phyloP scores from a whole-genome alignment of 2,888 invertebrate genomes.

The Agonopterix alstromeriana region DNA sequence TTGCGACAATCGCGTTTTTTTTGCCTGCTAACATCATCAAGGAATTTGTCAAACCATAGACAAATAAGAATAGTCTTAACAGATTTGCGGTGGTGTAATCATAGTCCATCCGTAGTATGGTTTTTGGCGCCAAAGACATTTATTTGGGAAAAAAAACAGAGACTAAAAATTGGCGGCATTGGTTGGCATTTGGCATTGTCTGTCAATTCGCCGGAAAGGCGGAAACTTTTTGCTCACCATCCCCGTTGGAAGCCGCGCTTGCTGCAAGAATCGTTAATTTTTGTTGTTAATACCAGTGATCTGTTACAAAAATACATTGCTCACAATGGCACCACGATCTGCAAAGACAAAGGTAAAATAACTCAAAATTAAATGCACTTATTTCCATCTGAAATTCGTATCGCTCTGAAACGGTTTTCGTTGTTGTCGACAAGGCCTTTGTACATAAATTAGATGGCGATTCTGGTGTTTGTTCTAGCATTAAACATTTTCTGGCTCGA shows the following conservation, averaged over 20 bases:
- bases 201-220: conserved; percentile 50
- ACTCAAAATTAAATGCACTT: conserved; percentile 10
- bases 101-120: too few relatives aligned
- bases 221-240: conserved; percentile 52
- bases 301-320: conserved; percentile 19
- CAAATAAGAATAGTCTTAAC: too few relatives aligned
- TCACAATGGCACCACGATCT: conserved; percentile 60
- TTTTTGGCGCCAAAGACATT: too few relatives aligned
- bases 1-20: too few relatives aligned
- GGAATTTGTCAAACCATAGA: too few relatives aligned
- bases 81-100: too few relatives aligned
- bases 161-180: conserved; percentile 48
- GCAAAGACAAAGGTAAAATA: conserved; percentile 56
- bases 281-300: conserved; percentile 19
- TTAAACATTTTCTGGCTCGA: neutral
- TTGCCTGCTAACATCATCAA: too few relatives aligned
- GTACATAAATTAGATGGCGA: neutral
- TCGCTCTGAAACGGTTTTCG: conserved; percentile 35
- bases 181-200: conserved; percentile 18
- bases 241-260: conserved; percentile 23
- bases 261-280: conserved; percentile 18
- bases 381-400: conserved; percentile 14
- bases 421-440: conserved; percentile 30
- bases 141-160: neutral
- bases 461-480: neutral